phyloP scores from a whole-genome alignment of 2,113 vertebrate genomes.

The Megalops atlanticus region DNA sequence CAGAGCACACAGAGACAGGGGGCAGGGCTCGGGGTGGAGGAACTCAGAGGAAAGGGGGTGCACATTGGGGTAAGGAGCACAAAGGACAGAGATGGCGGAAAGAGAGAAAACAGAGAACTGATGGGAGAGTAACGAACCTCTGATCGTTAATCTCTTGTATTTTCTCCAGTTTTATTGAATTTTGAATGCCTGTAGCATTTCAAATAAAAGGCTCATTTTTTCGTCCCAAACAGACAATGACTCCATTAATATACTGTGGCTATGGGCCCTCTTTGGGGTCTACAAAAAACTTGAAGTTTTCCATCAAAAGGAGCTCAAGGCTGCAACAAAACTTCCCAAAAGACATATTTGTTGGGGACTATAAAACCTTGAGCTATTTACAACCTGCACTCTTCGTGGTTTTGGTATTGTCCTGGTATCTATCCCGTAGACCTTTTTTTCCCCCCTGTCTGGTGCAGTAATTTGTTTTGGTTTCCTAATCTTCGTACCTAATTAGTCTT shows the following conservation, averaged over 20 bases:
- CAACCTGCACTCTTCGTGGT: constrained; percentile 34
- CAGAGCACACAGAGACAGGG: neutral
- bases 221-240: neutral
- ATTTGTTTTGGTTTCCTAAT: constrained; percentile 49
- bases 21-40: neutral
- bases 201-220: neutral
- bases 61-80: neutral
- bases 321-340: constrained; percentile 48
- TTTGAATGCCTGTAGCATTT: neutral
- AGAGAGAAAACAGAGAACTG: too few species aligned
- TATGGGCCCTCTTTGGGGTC: neutral
- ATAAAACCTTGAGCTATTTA: constrained; percentile 42
- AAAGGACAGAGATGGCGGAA: too few species aligned
- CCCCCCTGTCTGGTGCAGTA: constrained; percentile 50
- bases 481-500: constrained; percentile 25
- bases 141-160: neutral
- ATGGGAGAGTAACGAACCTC: too few species aligned
- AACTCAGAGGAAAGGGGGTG: neutral
- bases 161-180: neutral
- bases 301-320: neutral
- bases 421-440: constrained; percentile 8
- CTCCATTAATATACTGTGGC: constrained; percentile 8
- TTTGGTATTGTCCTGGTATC: constrained; percentile 17
- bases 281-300: neutral
- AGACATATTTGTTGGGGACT: constrained; percentile 16